Evolutionary conservation across 1,140 invertebrate genomes (phyloP), one percentile per base, ranked within the genome.

Genomic region (Pteromalus puparum): DNA sequence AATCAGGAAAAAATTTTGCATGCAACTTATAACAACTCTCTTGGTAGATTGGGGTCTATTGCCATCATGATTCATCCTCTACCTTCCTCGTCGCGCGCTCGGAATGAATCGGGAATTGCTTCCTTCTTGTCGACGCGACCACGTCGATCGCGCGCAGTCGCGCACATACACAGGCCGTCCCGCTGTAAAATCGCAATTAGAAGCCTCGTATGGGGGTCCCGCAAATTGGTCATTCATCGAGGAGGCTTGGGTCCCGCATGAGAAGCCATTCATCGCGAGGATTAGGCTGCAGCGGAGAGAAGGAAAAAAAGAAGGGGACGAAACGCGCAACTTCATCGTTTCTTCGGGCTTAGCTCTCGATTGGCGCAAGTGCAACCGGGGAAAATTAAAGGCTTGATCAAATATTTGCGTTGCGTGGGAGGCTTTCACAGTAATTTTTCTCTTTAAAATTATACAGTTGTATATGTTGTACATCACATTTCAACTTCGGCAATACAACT

Each of bases 181-280:
- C 83, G 73, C 42, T 87, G 86, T 89, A 89, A 90, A 89, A 89
- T 89, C 84, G 86, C 88, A 90, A 90, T 90, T 89, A 90, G 82
- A 38, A 77, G 86, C 38, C 84, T 84, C 83, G 85, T 73, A 18
- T 7, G 21, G 86, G 88, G 87, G 77, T 70, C 82, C 78, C 81
- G 84, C 88, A 89, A 89, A 89, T 90, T 89, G 89, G 87, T 87
- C 87, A 89, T 89, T 90, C 86, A 88, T 87, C 84, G 72, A 38
- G n/a, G n/a, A 42, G 38, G 38, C 38, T 42, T 42, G 38, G 38
- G 38, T 42, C 38, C 38, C 24, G 68, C 26, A 28, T 6, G 68
- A 70, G 68, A n/a, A 70, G 26, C 68, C n/a, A 70, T 70, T 70
- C 68, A 70, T 70, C n/a, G 68, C 10, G 38, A 42, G 72, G 72